A percentile compares a stretch with the other conserved stretches of the same genome.
These are phyloP conservation scores for Sebastiscus albofasciatus DNA, from an alignment of 2,797 vertebrate species.

Conservation along the genomic window DNA sequence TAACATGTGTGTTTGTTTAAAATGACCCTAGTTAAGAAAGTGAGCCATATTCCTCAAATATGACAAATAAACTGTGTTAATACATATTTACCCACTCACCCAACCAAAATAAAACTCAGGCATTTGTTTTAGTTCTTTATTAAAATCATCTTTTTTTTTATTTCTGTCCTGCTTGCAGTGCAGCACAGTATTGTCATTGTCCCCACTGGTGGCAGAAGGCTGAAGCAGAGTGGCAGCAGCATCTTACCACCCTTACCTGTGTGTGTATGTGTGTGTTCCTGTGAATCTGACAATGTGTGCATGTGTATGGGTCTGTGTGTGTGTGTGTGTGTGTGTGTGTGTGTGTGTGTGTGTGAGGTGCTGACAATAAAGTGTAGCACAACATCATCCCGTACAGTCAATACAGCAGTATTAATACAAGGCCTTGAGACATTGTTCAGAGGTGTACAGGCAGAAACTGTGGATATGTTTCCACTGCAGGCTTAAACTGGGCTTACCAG, in stretches of 20 bases:
- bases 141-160: conserved; percentile 83
- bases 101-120: conserved; percentile 9
- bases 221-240: conserved; percentile 49
- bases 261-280: conserved; percentile 14
- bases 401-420: conserved; percentile 74
- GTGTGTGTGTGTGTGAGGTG: conserved; percentile 38
- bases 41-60: background rate
- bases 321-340: background rate
- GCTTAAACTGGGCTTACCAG: conserved; percentile 53
- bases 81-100: background rate
- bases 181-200: conserved; percentile 80
- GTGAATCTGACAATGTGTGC: conserved; percentile 2
- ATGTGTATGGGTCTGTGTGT: background rate
- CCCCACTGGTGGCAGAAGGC: conserved; percentile 64
- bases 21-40: background rate
- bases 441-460: conserved; percentile 64
- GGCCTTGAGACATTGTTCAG: conserved; percentile 71
- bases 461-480: conserved; percentile 54
- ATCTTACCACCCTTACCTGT: conserved; percentile 43
- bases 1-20: background rate
- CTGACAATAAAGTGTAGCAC: conserved; percentile 64
- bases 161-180: conserved; percentile 79
- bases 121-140: conserved; percentile 72
- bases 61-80: background rate
- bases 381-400: conserved; percentile 58